Evolutionary conservation across 2,888 invertebrate species (phyloP), one percentile per base, ranked within the genome.

Genomic region (Trachelus iudaicus): DNA sequence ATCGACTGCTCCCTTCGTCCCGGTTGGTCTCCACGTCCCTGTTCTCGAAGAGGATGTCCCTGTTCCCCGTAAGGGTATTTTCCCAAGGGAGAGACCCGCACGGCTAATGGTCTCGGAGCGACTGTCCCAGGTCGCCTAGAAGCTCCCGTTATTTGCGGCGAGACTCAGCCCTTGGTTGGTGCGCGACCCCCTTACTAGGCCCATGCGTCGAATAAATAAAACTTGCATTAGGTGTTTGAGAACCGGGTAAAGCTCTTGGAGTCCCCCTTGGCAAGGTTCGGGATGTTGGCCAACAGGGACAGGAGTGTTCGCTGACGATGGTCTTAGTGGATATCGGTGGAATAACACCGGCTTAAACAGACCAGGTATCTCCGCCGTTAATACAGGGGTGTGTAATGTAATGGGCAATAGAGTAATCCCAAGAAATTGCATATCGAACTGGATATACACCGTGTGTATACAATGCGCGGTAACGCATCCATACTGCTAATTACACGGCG

Each of bases 81-180:
- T 79, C 82, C 76, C 81, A 40, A 71, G 83, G 81, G 81, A 78
- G 74, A 82, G 75, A 76, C 81, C 75, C 80, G 78, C 77, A 74
- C 76, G 79, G 81, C 82, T 85, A 81, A 85, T 82, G 84, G 84
- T 81, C 85, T 84, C 84, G 69, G 68, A 76, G 83, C 82, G 85
- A 80, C 83, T 81, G 81, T 85, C 74, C 82, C 73, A 79, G 80
- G 79, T 79, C 75, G 77, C 79, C 35, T 76, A 77, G 82, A 81
- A 84, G 80, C 80, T 83, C 81, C 81, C 75, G 80, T 84, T 84
- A 85, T 83, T 84, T 83, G 82, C 79, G 76, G 80, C 73, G 78
- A 78, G 82, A 75, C 77, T 76, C 74, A 73, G 77, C 74, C 80
- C 79, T 79, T 79, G 73, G 78, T 73, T 79, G 78, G 76, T 78